Base-by-base conservation (phyloP, 2,888 invertebrate genomes). In the Tribolium freemani region DNA sequence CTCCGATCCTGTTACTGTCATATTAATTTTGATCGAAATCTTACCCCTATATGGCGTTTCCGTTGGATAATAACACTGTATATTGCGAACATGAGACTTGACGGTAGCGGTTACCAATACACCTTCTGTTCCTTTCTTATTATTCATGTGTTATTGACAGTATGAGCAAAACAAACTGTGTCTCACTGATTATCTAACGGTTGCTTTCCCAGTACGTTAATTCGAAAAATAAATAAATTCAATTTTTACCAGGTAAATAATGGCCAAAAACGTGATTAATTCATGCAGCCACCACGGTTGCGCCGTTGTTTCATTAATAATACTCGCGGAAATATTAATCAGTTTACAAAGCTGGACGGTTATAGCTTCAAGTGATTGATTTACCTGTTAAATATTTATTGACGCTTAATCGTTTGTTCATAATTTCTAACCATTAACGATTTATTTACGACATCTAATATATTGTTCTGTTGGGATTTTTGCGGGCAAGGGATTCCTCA, bases 301-400 rank as follows among this genome's bases (percentile, higher is more conserved):
- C 53, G 69, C 26, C 21, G 60, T 44, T 61, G 50, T 69, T 69
- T 31, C 69, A 69, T 69, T 60, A 69, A 69, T 69, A 60, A 60
- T 45, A 60, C 53, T 13, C 26, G 46, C 44, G 69, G 61, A 69
- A 69, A 69, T 69, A 69, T 69, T 69, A 69, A 69, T 69, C 69
- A 60, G 48, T 69, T 69, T 38, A 51, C 69, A 61, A 30, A 30
- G 60, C 57, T 30, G 60, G 60, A 44, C 60, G 60, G 69, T 60
- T 60, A 69, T 60, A 69, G 60, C 61, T 69, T 53, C 21, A 54
- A 60, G 50, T 69, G 69, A 69, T 69, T 69, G 60, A 69, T 69
- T 61, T 69, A 48, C 60, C 61, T 60, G 69, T 51, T 69, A 66
- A 66, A 69, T 61, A 46, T 50, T 60, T 50, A 69, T 69, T 69